Conservation (phyloP, 2,888 invertebrate genomes). For the Alviniconcha strummeri region DNA sequence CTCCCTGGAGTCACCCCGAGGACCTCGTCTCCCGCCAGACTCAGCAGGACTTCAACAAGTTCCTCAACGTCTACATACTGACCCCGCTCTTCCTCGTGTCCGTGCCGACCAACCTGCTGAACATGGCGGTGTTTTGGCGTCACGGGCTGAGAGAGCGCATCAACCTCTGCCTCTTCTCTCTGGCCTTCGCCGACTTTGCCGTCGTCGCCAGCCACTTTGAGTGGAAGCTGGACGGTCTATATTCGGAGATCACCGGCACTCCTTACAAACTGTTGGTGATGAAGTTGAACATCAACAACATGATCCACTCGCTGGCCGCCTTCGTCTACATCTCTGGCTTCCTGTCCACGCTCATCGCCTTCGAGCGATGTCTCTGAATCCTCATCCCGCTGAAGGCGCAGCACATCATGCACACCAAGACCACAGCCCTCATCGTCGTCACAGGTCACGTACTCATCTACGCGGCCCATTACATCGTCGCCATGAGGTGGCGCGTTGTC, state of each 20-base stretch:
- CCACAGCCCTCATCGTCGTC: neutral
- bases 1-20: neutral
- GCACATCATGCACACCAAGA: neutral
- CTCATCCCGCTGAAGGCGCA: slow-evolving; percentile 3
- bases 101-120: neutral
- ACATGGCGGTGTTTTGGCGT: slow-evolving; percentile 2
- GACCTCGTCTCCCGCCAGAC: neutral
- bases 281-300: neutral
- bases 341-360: slow-evolving; percentile 9
- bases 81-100: neutral
- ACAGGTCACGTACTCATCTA: neutral
- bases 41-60: neutral
- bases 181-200: neutral
- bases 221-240: neutral
- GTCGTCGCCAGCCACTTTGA: neutral
- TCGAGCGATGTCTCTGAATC: slow-evolving; percentile 17
- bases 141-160: slow-evolving; percentile 16
- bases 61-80: slow-evolving; percentile 7
- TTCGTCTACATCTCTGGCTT: neutral
- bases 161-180: slow-evolving; percentile 13
- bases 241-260: neutral
- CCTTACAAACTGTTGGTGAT: neutral
- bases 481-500: neutral
- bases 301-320: neutral
- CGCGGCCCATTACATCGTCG: neutral